Conservation (phyloP, 1,140 invertebrate genomes). For the Drosophila pruinosa region DNA sequence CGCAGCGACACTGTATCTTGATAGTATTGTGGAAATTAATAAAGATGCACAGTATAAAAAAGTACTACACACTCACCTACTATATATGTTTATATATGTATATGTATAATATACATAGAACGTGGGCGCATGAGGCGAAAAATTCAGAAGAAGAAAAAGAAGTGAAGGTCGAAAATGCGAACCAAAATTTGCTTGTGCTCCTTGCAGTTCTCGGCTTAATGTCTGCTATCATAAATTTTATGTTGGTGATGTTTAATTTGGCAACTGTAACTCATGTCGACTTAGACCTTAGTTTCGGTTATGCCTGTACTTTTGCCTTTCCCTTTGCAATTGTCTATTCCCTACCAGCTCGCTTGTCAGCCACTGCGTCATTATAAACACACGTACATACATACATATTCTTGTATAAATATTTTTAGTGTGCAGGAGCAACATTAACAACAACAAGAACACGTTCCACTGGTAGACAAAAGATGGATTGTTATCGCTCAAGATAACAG, state of each 20-base stretch:
- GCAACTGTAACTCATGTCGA: slow-evolving; percentile 77
- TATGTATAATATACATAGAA: neutral
- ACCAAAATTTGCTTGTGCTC: slow-evolving; percentile 49
- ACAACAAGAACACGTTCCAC: slow-evolving; percentile 46
- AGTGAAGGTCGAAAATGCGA: slow-evolving; percentile 1
- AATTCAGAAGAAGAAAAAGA: neutral
- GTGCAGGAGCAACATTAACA: slow-evolving; percentile 16
- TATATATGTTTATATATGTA: neutral
- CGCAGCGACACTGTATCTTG: neutral
- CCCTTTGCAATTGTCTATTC: neutral
- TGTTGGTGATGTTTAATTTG: slow-evolving; percentile 78
- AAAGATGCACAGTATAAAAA: slow-evolving; percentile 2
- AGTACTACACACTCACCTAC: neutral
- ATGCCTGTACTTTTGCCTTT: neutral
- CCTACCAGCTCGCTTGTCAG: neutral
- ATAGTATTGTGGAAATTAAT: neutral
- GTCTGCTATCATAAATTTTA: slow-evolving; percentile 77
- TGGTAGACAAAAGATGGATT: slow-evolving; percentile 77
- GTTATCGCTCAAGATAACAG: slow-evolving; percentile 78
- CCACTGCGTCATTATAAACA: slow-evolving; percentile 55
- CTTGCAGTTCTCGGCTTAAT: slow-evolving; percentile 57
- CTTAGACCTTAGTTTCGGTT: slow-evolving; percentile 56
- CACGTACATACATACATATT: slow-evolving; percentile 1
- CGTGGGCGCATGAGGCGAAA: neutral
- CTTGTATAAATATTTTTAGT: slow-evolving; percentile 63